Percentiles rank a stretch among this genome's conserved stretches.
These are phyloP conservation scores for Sebastes fasciatus DNA, from an alignment of 2,113 vertebrate genomes.

Conservation along the genomic window DNA sequence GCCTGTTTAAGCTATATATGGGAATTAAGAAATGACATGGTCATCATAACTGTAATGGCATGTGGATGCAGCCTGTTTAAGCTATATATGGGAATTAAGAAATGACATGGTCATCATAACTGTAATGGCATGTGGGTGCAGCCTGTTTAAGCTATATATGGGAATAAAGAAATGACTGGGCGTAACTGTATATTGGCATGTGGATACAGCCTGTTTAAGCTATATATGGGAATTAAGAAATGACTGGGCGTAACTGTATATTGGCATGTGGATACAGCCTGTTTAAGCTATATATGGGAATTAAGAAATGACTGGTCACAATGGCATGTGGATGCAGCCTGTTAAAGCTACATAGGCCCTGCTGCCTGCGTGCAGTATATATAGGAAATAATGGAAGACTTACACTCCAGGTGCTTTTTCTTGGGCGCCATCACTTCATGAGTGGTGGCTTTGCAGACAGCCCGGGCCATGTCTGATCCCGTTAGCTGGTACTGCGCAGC, in stretches of 20 bases:
- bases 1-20: too few species aligned
- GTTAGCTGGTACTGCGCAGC: slow-evolving; percentile 98
- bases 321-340: slow-evolving; percentile 11
- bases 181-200: too few species aligned
- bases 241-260: too few species aligned
- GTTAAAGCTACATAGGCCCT: too few species aligned
- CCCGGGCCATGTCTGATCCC: slow-evolving; percentile 95
- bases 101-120: background rate
- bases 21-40: slow-evolving; percentile 15
- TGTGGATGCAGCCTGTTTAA: background rate
- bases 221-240: too few species aligned
- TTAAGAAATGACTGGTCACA: slow-evolving; percentile 1
- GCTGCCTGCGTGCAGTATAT: background rate
- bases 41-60: background rate
- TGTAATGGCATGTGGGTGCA: slow-evolving; percentile 10
- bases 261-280: slow-evolving; percentile 38
- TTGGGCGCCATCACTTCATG: slow-evolving; percentile 99
- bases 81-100: too few species aligned
- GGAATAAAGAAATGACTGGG: too few species aligned
- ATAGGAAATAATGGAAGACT: slow-evolving; percentile 68
- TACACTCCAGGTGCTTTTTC: slow-evolving; percentile 99
- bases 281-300: slow-evolving; percentile 20
- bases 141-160: background rate
- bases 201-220: too few species aligned
- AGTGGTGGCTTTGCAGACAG: slow-evolving; percentile 98